Conservation (phyloP, 2,888 invertebrate genomes). For the Leptopilina syphax region DNA sequence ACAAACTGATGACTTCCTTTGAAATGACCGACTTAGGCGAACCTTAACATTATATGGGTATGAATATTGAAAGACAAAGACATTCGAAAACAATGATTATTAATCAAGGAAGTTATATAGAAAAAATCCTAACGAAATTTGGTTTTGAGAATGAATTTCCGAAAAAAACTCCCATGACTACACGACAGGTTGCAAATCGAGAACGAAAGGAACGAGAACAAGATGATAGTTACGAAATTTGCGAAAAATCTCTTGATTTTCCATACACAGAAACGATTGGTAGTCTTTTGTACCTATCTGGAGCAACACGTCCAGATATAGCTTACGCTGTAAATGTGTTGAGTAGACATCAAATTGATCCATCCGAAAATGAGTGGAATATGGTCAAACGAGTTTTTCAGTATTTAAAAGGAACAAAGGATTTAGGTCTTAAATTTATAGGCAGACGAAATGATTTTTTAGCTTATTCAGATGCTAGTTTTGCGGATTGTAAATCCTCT, state of each 20-base stretch:
- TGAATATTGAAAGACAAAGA: constrained; percentile 12
- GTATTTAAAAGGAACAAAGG: background rate
- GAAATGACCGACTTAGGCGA: constrained; percentile 39
- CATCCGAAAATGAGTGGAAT: background rate
- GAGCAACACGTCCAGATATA: background rate
- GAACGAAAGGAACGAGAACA: background rate
- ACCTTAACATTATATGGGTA: constrained; percentile 13
- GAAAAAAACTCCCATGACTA: too few species aligned
- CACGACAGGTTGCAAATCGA: background rate
- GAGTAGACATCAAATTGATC: constrained; percentile 1
- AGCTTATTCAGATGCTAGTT: background rate
- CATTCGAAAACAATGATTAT: background rate
- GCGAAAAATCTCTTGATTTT: background rate
- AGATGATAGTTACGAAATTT: background rate
- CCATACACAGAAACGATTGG: background rate
- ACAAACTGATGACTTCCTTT: constrained; percentile 2
- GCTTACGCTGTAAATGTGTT: background rate
- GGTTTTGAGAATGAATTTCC: too few species aligned
- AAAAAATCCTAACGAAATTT: background rate
- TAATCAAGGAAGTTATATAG: background rate
- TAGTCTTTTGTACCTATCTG: background rate
- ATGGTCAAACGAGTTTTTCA: background rate
- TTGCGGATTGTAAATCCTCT: constrained; percentile 11
- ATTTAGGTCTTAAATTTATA: background rate
- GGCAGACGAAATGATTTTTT: background rate